A percentile compares a stretch with the other conserved stretches of the same genome.
Evolutionary conservation across 2,888 invertebrate species (phyloP).

Genomic region (Drosophila tripunctata): DNA sequence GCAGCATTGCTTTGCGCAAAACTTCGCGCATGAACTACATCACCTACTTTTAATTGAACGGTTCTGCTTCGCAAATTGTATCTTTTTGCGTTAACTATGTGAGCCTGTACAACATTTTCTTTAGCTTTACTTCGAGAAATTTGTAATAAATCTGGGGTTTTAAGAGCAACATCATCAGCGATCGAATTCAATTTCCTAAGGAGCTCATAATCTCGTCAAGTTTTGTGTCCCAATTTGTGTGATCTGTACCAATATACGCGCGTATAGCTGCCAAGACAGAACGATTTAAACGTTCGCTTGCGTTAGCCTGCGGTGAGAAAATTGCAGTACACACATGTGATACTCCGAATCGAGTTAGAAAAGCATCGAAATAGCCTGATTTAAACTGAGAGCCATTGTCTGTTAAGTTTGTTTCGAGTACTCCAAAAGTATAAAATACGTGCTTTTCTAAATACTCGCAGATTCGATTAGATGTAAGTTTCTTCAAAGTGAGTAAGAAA

Average conservation of each 20-base stretch:
- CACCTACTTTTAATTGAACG: slow-evolving; percentile 3
- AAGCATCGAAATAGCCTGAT: neutral
- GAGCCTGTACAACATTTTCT: neutral
- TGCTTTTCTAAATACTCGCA: too few relatives aligned
- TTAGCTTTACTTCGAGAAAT: neutral
- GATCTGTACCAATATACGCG: too few relatives aligned
- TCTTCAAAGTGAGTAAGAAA: too few relatives aligned
- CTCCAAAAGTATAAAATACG: too few relatives aligned
- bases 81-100: neutral
- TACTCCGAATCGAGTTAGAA: neutral
- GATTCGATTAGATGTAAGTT: too few relatives aligned
- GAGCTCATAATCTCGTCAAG: slow-evolving; percentile 8
- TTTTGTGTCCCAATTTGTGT: too few relatives aligned
- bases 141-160: neutral
- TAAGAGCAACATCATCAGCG: neutral
- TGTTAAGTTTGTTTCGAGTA: neutral
- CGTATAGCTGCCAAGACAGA: neutral
- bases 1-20: too few relatives aligned
- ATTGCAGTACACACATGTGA: slow-evolving; percentile 1
- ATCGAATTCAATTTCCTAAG: slow-evolving; percentile 10
- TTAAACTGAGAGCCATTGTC: slow-evolving; percentile 1
- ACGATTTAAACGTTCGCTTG: neutral
- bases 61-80: slow-evolving; percentile 8
- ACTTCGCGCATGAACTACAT: too few relatives aligned
- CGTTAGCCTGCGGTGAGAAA: neutral